phyloP scores from a whole-genome alignment of 1,140 invertebrate species.

The Steinernema khuongi region DNA sequence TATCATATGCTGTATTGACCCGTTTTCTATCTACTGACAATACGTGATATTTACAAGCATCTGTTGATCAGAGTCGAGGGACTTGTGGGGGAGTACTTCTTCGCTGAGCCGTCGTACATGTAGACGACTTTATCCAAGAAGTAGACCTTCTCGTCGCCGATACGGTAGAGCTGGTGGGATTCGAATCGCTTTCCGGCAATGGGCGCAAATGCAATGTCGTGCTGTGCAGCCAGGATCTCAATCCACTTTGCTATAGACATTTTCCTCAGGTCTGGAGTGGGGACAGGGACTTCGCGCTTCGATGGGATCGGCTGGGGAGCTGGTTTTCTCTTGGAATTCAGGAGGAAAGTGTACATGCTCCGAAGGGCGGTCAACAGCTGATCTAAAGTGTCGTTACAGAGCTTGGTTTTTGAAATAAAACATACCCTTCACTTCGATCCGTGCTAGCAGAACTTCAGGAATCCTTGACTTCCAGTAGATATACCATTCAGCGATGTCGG shows the following conservation, averaged over 20 bases:
- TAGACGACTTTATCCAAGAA: background rate
- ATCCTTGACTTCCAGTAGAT: background rate
- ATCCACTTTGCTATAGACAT: constrained; percentile 6
- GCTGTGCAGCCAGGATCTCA: background rate
- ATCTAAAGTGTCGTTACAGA: background rate
- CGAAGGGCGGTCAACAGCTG: background rate
- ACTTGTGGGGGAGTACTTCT: background rate
- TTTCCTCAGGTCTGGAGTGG: background rate
- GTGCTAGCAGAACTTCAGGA: background rate
- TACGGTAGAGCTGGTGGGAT: background rate
- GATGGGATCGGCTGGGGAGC: background rate
- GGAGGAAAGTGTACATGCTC: background rate
- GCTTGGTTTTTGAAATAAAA: background rate
- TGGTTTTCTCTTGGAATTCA: background rate
- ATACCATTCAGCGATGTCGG: background rate
- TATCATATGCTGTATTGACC: background rate
- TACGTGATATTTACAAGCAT: background rate
- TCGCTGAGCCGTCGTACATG: background rate
- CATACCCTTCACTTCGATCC: background rate
- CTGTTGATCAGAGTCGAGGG: background rate
- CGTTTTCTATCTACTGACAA: background rate
- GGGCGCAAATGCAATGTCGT: background rate
- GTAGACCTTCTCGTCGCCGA: background rate
- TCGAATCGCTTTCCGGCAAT: background rate
- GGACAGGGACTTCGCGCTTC: background rate